Conservation (phyloP, 1,140 invertebrate species). For the Cepaea nemoralis region DNA sequence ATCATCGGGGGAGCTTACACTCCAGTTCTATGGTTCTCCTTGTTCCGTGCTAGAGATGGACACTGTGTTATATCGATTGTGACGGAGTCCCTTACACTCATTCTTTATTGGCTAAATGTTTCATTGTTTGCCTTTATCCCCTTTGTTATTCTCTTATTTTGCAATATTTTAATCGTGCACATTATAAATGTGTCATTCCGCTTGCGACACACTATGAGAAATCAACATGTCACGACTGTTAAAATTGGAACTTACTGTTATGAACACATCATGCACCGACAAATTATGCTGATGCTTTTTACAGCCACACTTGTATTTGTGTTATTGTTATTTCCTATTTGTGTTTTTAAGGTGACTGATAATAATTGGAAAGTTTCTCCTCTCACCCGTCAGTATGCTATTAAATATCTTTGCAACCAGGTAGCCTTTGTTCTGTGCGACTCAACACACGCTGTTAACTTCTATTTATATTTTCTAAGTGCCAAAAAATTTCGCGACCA, state of each 20-base stretch:
- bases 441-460: conserved; percentile 61
- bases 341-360: conserved; percentile 54
- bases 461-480: conserved; percentile 63
- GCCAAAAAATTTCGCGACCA: conserved; percentile 55
- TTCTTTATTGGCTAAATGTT: conserved; percentile 58
- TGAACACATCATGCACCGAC: conserved; percentile 16
- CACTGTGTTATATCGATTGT: background rate
- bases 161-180: conserved; percentile 56
- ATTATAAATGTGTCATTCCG: conserved; percentile 47
- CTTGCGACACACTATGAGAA: conserved; percentile 35
- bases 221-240: background rate
- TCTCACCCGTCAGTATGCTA: background rate
- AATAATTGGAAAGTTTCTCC: background rate
- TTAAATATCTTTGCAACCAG: conserved; percentile 46
- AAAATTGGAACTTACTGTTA: background rate
- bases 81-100: background rate
- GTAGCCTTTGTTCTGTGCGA: conserved; percentile 58
- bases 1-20: conserved; percentile 29
- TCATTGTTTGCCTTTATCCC: conserved; percentile 54
- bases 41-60: background rate
- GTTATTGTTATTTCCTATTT: conserved; percentile 57
- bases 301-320: conserved; percentile 54
- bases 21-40: conserved; percentile 33
- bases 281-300: conserved; percentile 52
- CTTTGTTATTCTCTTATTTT: conserved; percentile 50